Evolutionary conservation across 2,797 vertebrate genomes (phyloP).

Genomic region (Taeniopygia guttata): DNA sequence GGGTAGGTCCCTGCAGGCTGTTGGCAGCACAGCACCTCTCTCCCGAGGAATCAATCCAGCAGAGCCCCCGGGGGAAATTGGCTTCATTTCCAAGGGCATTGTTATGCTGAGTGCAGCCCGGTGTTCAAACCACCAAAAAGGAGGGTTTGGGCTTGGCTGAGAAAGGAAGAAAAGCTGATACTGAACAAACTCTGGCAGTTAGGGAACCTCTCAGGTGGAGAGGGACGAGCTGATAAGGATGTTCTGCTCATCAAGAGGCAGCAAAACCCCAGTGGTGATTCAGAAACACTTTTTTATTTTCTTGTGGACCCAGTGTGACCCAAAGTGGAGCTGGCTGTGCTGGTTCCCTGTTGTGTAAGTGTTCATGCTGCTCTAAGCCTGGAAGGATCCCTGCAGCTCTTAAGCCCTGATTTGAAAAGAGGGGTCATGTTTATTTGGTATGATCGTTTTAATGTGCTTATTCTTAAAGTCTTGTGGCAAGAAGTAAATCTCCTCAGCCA

Average conservation of each 20-base stretch:
- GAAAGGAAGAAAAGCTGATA: background rate
- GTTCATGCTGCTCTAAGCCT: background rate
- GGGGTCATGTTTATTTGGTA: background rate
- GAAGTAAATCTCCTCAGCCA: conserved; percentile 40
- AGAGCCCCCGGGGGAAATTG: background rate
- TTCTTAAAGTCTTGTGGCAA: conserved; percentile 34
- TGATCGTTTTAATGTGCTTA: conserved; percentile 55
- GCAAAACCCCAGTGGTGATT: background rate
- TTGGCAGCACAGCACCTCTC: background rate
- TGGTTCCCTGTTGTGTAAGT: background rate
- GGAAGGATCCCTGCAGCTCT: background rate
- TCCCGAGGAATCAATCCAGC: background rate
- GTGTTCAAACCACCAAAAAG: background rate
- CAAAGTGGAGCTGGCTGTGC: background rate
- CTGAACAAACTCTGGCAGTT: background rate
- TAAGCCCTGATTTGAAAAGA: background rate
- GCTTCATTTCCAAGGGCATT: background rate
- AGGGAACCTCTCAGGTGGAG: background rate
- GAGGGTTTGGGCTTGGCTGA: background rate
- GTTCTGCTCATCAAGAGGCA: background rate
- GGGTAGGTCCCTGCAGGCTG: conserved; percentile 75
- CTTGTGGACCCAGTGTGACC: background rate
- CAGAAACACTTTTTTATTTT: background rate
- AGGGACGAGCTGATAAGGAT: background rate
- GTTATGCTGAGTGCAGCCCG: background rate